Base-by-base conservation (phyloP, 2,888 invertebrate genomes). In the Strigamia maritima region DNA sequence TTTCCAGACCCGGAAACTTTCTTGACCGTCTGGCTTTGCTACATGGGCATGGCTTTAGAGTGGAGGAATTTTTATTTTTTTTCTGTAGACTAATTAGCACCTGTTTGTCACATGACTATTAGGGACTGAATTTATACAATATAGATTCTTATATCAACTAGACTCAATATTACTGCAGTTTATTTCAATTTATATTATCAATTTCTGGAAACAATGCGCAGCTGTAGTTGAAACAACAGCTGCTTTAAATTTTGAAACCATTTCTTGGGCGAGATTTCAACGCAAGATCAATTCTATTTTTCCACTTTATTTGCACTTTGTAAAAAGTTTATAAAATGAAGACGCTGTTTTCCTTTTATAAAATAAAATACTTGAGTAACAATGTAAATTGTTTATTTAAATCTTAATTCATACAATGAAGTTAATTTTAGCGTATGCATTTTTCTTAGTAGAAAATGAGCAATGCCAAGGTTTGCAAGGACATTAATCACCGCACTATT, bases 81-180 rank as follows among this genome's bases (percentile, higher is more conserved):
- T 70, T 70, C 26, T 70, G 26, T 24, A 28, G 4, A 12, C 28
- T 28, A n/a, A n/a, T n/a, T n/a, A n/a, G n/a, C n/a, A n/a, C n/a
- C n/a, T n/a, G n/a, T n/a, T n/a, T n/a, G n/a, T n/a, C n/a, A n/a
- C n/a, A n/a, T n/a, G n/a, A n/a, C 28, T 70, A 70, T 70, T 70
- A 28, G 28, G 14, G 7, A 19, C 26, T 16, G 28, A 60, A 22
- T 22, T 14, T 14, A 70, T 70, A 28, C n/a, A 4, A 26, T 60
- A 26, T 60, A 60, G 60, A 60, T 60, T 60, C 60, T 19, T n/a
- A 60, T 60, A 19, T 24, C 65, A 65, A 10, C 16, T 26, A 28
- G 26, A 12, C 70, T 4, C 70, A n/a, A 70, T 70, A 70, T 70
- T 70, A n/a, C 70, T 14, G 70, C 70, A 70, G 70, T 70, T 70